phyloP scores from a whole-genome alignment of 2,888 invertebrate species.

The Chrysodeixis includens region DNA sequence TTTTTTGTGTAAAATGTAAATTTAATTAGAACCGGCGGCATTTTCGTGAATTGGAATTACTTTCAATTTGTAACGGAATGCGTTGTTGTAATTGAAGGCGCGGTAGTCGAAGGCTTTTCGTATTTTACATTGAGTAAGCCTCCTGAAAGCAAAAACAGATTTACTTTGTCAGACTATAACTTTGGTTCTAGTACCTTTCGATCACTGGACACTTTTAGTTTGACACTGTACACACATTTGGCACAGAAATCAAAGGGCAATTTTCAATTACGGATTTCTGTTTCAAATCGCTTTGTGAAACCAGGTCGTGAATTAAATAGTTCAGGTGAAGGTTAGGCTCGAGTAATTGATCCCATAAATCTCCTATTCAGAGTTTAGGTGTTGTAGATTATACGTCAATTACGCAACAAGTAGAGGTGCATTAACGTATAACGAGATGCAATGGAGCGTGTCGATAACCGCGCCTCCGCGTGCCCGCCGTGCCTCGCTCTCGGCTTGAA shows the following conservation, averaged over 20 bases:
- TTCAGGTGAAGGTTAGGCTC: not conserved
- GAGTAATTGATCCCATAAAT: not conserved
- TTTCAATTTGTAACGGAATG: constrained; percentile 13
- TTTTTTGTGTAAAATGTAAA: constrained; percentile 7
- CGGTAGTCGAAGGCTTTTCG: not conserved
- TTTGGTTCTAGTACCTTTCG: not conserved
- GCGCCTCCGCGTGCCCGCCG: constrained; percentile 7
- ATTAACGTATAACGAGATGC: constrained; percentile 16
- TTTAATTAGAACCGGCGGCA: not conserved
- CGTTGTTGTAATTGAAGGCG: not conserved
- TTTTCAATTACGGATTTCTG: not conserved
- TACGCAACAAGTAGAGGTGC: constrained; percentile 28
- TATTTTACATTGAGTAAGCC: not conserved
- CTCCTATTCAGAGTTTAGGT: not conserved
- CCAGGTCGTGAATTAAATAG: not conserved
- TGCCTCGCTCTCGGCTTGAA: constrained; percentile 39
- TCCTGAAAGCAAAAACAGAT: not conserved
- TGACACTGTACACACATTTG: too few species aligned
- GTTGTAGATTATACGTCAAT: constrained; percentile 19
- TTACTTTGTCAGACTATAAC: not conserved
- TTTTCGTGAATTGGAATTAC: not conserved
- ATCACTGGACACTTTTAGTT: too few species aligned
- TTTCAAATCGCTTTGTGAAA: not conserved
- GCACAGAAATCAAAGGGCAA: not conserved
- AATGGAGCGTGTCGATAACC: constrained; percentile 42